A percentile compares a stretch with the other conserved stretches of the same genome.
These are phyloP conservation scores for Zaprionus kolodkinae DNA, from an alignment of 1,140 invertebrate genomes.

Conservation along the genomic window DNA sequence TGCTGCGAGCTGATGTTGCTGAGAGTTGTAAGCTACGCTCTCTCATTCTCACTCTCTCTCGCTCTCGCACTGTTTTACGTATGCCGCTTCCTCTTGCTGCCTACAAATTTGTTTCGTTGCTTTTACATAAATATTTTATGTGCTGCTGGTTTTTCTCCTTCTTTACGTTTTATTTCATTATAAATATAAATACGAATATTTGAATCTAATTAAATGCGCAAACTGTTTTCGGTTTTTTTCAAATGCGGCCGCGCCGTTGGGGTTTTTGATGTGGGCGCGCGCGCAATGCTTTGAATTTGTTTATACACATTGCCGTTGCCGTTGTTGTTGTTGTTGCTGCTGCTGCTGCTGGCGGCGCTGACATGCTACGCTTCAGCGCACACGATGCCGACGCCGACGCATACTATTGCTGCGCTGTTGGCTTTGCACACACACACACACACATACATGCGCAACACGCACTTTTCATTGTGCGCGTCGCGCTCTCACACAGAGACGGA, in stretches of 20 bases:
- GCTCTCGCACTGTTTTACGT: constrained; percentile 6
- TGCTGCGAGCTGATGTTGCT: constrained; percentile 23
- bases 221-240: constrained; percentile 53
- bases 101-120: constrained; percentile 65
- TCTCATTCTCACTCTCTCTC: neutral
- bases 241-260: constrained; percentile 55
- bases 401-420: constrained; percentile 48
- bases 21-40: constrained; percentile 36
- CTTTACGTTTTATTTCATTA: neutral
- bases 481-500: constrained; percentile 32
- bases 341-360: no score
- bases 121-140: constrained; percentile 64
- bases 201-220: constrained; percentile 51
- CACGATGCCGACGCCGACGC: constrained; percentile 39
- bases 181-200: no score
- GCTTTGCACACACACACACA: constrained; percentile 67
- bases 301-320: constrained; percentile 57
- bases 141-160: constrained; percentile 16
- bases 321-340: constrained; percentile 33
- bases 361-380: constrained; percentile 69
- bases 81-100: constrained; percentile 53
- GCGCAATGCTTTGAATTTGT: constrained; percentile 72
- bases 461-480: constrained; percentile 24
- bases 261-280: constrained; percentile 74
- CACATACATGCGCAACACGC: constrained; percentile 47